Evolutionary conservation across 2,888 invertebrate genomes (phyloP).

Genomic region (Napeogenes inachia): DNA sequence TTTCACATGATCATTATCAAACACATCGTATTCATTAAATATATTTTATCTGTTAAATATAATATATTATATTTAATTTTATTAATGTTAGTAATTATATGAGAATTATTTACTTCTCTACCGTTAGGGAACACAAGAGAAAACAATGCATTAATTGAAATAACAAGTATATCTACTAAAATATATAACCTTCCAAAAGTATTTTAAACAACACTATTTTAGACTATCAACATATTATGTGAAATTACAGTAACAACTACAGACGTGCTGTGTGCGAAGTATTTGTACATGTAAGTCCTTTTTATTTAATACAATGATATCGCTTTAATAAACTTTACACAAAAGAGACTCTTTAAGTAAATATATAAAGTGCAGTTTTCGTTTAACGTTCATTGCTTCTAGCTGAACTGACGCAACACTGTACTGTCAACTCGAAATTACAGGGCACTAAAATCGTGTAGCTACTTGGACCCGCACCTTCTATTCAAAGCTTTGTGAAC

Average conservation of each 20-base stretch:
- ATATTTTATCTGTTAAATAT: background rate
- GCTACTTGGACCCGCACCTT: constrained; percentile 44
- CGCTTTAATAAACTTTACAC: background rate
- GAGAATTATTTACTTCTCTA: too few species aligned
- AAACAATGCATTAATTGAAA: too few species aligned
- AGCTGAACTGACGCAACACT: constrained; percentile 33
- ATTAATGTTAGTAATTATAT: too few species aligned
- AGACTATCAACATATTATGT: too few species aligned
- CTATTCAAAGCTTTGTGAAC: constrained; percentile 58
- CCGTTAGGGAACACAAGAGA: too few species aligned
- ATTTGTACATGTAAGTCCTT: background rate
- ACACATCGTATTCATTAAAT: background rate
- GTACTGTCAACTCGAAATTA: constrained; percentile 59
- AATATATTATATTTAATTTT: too few species aligned
- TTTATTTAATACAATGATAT: background rate
- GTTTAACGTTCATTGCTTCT: constrained; percentile 9
- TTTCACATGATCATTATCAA: constrained; percentile 14
- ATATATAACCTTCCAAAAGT: too few species aligned
- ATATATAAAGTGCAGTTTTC: constrained; percentile 1
- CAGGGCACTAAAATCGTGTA: constrained; percentile 48
- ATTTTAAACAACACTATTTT: too few species aligned
- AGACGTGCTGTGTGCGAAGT: too few species aligned
- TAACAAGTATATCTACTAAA: too few species aligned
- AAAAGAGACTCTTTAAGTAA: background rate
- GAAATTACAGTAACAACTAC: too few species aligned